Base-by-base conservation (phyloP, 2,797 vertebrate species). In the Lagodon rhomboides region DNA sequence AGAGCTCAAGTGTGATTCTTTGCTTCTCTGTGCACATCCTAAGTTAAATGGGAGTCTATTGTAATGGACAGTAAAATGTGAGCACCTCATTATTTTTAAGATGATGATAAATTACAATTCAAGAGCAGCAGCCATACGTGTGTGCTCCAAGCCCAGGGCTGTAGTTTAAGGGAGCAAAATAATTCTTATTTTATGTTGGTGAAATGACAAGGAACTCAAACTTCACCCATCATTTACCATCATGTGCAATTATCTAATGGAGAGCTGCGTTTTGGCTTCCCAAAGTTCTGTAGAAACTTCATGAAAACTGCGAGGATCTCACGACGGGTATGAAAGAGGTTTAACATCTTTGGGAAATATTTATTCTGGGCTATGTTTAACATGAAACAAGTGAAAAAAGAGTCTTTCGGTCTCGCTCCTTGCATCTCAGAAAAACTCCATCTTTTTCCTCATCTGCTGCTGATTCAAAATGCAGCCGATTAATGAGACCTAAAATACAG, bases 341-440 rank as follows among this genome's bases (percentile, higher is more conserved):
- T 77, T 54, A 71, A 72, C 59, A 68, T 68, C 38, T 63, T 43
- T 62, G 58, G 11, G 41, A 63, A 27, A 23, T 46, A 50, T 55
- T 59, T 68, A 72, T 79, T 68, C 68, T 41, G 53, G 53, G 61
- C 81, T 62, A 58, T 76, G 27, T 47, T 25, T 30, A 60, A 18
- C n/a, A 25, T 38, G n/a, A 81, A 59, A 79, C 43, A 49, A 81
- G 27, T 69, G 4, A 71, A 82, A 82, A 56, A 73, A 51, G 20
- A 12, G 0, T 0, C 23, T 12, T 73, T 70, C 60, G 67, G 66
- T 23, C 59, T 68, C 30, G 25, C 44, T 67, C 67, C 22, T 67
- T 30, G 25, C 12, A 51, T 76, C 59, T 55, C 34, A 73, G 47
- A 73, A 69, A 47, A 34, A 7, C 34, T 30, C 17, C 18, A 46